Base-by-base conservation (phyloP, 1,140 invertebrate genomes). In the Drosophila jambulina region DNA sequence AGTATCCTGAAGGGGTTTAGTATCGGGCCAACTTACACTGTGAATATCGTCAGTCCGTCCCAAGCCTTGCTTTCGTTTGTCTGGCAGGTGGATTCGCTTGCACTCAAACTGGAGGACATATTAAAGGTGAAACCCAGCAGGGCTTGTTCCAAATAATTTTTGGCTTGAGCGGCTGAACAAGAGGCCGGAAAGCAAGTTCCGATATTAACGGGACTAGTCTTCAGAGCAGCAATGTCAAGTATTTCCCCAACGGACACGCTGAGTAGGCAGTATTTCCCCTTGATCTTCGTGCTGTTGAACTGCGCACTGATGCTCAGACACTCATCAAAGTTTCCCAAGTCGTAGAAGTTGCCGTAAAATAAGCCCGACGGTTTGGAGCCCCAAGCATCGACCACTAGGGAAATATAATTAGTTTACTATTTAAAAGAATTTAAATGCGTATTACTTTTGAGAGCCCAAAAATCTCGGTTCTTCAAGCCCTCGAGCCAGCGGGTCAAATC, bases 301-400 rank as follows among this genome's bases (percentile, higher is more conserved):
- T 17, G 15, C 1, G 64, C 40, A 2, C 64, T 68, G 36, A 80
- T 72, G 0, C 23, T 25, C 5, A 87, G 32, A 19, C 83, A 87
- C 63, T 87, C 69, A 53, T 84, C 80, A 23, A 42, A 81, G 45
- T 90, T 81, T 4, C 83, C 85, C 34, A 90, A 19, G 23, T 86
- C 61, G 68, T 67, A 43, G 48, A 38, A 17, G 4, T 68, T 64
- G 3, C 59, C 65, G 8, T 23, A 32, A 0, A 63, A 13, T 3
- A 68, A 13, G 0, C 65, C 65, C 2, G 65, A 63, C 3, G 65
- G 58, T 9, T 63, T 32, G 4, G 49, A 67, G 9, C 78, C 78
- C 80, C 80, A 90, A 0, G 80, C 42, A 53, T 90, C 78, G 17
- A 79, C 10, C 61, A 84, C 85, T 90, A 1, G 23, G 2, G 17